phyloP scores from a whole-genome alignment of 2,888 invertebrate species.

The Cryptocephalus primarius region DNA sequence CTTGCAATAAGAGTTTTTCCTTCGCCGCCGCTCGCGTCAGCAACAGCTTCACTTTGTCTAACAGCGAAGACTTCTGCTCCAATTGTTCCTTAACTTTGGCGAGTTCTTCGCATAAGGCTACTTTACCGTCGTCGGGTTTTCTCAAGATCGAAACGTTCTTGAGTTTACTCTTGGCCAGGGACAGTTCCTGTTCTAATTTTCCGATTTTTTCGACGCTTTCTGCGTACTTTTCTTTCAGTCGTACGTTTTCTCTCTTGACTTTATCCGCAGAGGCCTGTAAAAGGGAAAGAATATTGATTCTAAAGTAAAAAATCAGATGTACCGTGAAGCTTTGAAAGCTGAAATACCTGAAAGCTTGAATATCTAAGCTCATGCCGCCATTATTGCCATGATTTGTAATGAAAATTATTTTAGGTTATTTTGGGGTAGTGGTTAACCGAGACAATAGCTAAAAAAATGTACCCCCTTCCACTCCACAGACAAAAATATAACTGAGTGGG shows the following conservation, averaged over 20 bases:
- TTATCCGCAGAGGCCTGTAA: slow-evolving; percentile 30
- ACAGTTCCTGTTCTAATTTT: slow-evolving; percentile 29
- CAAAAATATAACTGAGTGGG: too few relatives aligned
- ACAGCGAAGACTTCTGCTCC: slow-evolving; percentile 46
- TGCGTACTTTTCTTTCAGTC: slow-evolving; percentile 30
- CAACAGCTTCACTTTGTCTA: slow-evolving; percentile 53
- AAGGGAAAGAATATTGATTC: slow-evolving; percentile 5
- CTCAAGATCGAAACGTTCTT: slow-evolving; percentile 13
- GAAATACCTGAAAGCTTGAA: neutral
- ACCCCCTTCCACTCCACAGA: too few relatives aligned
- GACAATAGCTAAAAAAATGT: too few relatives aligned
- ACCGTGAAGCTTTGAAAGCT: too few relatives aligned
- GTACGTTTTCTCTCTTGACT: slow-evolving; percentile 27
- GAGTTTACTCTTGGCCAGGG: slow-evolving; percentile 19
- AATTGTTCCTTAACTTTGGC: slow-evolving; percentile 44
- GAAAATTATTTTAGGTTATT: too few relatives aligned
- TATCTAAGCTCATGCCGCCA: too few relatives aligned
- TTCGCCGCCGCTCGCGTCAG: slow-evolving; percentile 52
- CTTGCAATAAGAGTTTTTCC: slow-evolving; percentile 50
- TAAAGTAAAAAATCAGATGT: neutral
- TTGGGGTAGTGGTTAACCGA: too few relatives aligned
- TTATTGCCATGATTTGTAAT: too few relatives aligned
- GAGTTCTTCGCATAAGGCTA: slow-evolving; percentile 34
- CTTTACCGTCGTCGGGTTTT: slow-evolving; percentile 14
- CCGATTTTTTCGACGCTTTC: slow-evolving; percentile 27